Evolutionary conservation across 2,113 vertebrate genomes (phyloP).

Genomic region (Mobula hypostoma): DNA sequence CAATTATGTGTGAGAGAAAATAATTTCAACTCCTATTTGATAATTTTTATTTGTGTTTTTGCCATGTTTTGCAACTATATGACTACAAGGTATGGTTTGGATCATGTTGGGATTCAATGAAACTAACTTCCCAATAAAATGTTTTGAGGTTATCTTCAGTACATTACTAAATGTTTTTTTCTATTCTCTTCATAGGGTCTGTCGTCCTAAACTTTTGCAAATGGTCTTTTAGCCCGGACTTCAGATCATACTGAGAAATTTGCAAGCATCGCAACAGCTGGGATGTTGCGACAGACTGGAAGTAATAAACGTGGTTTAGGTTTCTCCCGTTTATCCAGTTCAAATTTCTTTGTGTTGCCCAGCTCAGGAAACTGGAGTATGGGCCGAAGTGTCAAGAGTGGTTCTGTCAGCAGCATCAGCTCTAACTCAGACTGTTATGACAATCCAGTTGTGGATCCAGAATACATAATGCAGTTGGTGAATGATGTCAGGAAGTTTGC

Average conservation of each 20-base stretch:
- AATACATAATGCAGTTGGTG: slow-evolving; percentile 89
- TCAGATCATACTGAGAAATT: slow-evolving; percentile 52
- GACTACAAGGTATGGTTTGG: not conserved
- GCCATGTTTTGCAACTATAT: not conserved
- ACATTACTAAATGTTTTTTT: slow-evolving; percentile 18
- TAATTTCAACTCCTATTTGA: not conserved
- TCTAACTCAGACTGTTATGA: slow-evolving; percentile 62
- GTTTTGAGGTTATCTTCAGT: not conserved
- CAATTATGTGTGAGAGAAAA: not conserved
- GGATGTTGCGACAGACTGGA: slow-evolving; percentile 79
- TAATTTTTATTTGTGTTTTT: not conserved
- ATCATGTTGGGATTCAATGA: not conserved
- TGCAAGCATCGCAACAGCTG: slow-evolving; percentile 54
- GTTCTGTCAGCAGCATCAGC: slow-evolving; percentile 64
- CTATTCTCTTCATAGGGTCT: slow-evolving; percentile 24
- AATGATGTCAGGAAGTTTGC: slow-evolving; percentile 87
- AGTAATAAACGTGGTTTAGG: slow-evolving; percentile 69
- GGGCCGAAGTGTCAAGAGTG: slow-evolving; percentile 68
- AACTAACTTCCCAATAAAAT: too few species aligned
- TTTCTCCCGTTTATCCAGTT: slow-evolving; percentile 60
- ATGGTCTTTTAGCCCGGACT: slow-evolving; percentile 47
- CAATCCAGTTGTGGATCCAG: slow-evolving; percentile 66
- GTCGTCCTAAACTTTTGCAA: slow-evolving; percentile 39
- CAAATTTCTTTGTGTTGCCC: slow-evolving; percentile 58
- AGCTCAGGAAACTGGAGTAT: slow-evolving; percentile 64